Conservation (phyloP, 2,113 vertebrate species). For the Leucoraja erinaceus region DNA sequence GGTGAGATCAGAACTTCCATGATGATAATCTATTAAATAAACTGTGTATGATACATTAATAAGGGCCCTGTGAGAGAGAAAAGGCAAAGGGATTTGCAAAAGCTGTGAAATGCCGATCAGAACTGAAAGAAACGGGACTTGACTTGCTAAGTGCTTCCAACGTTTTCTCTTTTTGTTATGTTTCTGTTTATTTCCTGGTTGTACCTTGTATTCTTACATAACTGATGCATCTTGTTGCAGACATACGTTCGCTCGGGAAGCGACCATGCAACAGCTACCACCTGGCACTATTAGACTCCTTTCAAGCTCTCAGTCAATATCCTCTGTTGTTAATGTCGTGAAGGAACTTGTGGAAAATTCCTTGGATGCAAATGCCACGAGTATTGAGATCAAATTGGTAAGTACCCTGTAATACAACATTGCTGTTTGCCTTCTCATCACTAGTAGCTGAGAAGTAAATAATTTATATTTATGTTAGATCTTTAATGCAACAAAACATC, state of each 20-base stretch:
- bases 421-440: too few relatives aligned
- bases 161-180: background rate
- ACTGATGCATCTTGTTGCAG: constrained; percentile 11
- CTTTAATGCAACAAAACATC: background rate
- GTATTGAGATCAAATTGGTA: constrained; percentile 84
- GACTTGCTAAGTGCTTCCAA: too few relatives aligned
- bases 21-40: too few relatives aligned
- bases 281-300: constrained; percentile 71
- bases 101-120: too few relatives aligned
- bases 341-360: constrained; percentile 92
- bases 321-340: constrained; percentile 79
- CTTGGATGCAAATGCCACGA: constrained; percentile 77
- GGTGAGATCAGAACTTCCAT: too few relatives aligned
- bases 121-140: too few relatives aligned
- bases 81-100: too few relatives aligned
- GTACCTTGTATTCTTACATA: background rate
- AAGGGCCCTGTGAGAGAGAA: too few relatives aligned
- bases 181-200: background rate
- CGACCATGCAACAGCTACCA: constrained; percentile 80
- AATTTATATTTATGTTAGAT: too few relatives aligned
- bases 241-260: background rate
- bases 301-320: constrained; percentile 86
- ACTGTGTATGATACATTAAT: too few relatives aligned
- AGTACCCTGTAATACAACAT: constrained; percentile 40
- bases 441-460: background rate